Evolutionary conservation across 2,888 invertebrate species (phyloP).

Genomic region (Deilephila elpenor): DNA sequence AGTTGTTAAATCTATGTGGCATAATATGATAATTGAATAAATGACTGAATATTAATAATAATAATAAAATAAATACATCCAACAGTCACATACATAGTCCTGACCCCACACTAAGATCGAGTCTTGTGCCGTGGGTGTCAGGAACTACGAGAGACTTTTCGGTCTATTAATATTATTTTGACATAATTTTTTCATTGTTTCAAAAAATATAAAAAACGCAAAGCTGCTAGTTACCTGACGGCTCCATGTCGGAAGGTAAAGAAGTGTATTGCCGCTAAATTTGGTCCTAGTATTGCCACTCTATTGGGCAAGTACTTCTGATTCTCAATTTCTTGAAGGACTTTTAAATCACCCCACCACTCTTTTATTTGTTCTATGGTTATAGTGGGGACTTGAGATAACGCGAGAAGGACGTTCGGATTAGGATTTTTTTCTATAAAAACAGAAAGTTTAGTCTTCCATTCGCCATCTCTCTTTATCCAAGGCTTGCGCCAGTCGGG

Average conservation of each 20-base stretch:
- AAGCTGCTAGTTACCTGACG: conserved; percentile 80
- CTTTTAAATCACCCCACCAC: conserved; percentile 84
- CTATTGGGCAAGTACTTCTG: conserved; percentile 86
- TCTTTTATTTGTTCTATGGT: conserved; percentile 74
- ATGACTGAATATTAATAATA: too few species aligned
- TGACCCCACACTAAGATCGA: too few species aligned
- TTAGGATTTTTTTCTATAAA: conserved; percentile 78
- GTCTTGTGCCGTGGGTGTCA: too few species aligned
- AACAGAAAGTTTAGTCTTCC: conserved; percentile 83
- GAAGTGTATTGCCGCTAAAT: conserved; percentile 95
- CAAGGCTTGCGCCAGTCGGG: conserved; percentile 87
- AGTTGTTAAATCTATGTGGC: too few species aligned
- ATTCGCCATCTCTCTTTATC: conserved; percentile 84
- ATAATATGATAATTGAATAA: too few species aligned
- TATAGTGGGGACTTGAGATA: conserved; percentile 83
- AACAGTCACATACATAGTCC: too few species aligned
- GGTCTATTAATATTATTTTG: too few species aligned
- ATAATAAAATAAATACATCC: too few species aligned
- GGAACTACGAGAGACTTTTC: too few species aligned
- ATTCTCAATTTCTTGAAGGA: conserved; percentile 79
- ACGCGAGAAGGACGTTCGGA: conserved; percentile 66
- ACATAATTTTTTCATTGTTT: too few species aligned
- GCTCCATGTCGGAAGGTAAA: conserved; percentile 90
- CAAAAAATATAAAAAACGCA: too few species aligned
- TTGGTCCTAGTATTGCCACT: conserved; percentile 87